Conservation (phyloP, 2,797 vertebrate genomes). For the Thamnophis elegans region DNA sequence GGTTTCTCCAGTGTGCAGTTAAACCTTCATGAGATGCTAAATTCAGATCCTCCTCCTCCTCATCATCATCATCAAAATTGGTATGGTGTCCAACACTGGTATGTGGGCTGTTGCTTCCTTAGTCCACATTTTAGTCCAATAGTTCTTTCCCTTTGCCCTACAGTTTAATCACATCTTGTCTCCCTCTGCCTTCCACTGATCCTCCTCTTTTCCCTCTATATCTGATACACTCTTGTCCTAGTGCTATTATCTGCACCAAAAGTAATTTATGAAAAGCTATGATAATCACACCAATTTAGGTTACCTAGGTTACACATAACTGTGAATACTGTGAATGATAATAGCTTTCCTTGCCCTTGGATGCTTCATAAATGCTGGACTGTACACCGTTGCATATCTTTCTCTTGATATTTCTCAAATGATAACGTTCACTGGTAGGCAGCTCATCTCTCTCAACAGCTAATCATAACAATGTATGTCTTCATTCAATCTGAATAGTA, state of each 20-base stretch:
- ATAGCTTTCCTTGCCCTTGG: not conserved
- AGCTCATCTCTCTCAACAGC: not conserved
- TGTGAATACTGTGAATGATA: not conserved
- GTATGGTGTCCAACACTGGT: not conserved
- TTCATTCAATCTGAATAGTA: not conserved
- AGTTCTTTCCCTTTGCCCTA: not conserved
- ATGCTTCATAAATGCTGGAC: not conserved
- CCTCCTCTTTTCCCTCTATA: not conserved
- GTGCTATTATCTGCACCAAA: not conserved
- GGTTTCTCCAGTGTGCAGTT: not conserved
- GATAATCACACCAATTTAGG: conserved; percentile 1
- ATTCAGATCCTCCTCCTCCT: not conserved
- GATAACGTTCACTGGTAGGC: not conserved
- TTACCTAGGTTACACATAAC: not conserved
- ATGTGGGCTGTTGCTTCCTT: not conserved
- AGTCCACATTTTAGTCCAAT: not conserved
- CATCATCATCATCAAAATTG: not conserved
- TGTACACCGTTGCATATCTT: not conserved
- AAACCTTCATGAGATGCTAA: not conserved
- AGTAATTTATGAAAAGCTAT: not conserved
- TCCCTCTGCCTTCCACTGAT: not conserved
- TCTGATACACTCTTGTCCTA: not conserved
- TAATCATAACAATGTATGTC: not conserved
- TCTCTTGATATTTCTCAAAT: not conserved
- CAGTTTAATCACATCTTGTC: not conserved